phyloP scores from a whole-genome alignment of 2,797 vertebrate species.

The Botia almorhae region DNA sequence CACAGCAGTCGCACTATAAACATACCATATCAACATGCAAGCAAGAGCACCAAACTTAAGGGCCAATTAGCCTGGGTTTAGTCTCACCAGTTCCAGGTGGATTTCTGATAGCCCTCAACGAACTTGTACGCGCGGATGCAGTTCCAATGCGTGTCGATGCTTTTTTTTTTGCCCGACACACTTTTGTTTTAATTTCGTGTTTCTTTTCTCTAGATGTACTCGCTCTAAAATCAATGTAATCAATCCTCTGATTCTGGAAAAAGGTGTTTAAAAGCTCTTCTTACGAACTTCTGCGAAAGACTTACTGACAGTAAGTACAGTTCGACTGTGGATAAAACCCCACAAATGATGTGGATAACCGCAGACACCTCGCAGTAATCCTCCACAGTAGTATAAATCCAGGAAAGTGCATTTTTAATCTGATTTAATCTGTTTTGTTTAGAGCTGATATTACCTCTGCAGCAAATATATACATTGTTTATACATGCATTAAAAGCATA shows the following conservation, averaged over 20 bases:
- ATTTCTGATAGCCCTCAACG: slow-evolving; percentile 36
- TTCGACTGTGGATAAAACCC: background rate
- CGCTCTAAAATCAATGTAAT: slow-evolving; percentile 41
- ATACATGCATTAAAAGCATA: slow-evolving; percentile 21
- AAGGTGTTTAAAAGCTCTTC: slow-evolving; percentile 18
- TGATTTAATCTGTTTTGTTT: slow-evolving; percentile 32
- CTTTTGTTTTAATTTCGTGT: slow-evolving; percentile 44
- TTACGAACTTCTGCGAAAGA: background rate
- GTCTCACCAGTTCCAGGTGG: slow-evolving; percentile 38
- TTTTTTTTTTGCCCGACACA: slow-evolving; percentile 35
- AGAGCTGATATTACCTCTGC: slow-evolving; percentile 19
- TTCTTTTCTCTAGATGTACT: slow-evolving; percentile 27
- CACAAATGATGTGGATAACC: slow-evolving; percentile 15
- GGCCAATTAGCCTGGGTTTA: slow-evolving; percentile 60
- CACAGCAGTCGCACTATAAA: slow-evolving; percentile 8
- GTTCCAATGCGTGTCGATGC: slow-evolving; percentile 43
- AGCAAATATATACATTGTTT: slow-evolving; percentile 20
- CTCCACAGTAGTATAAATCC: slow-evolving; percentile 11
- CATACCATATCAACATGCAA: slow-evolving; percentile 3
- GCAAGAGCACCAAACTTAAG: slow-evolving; percentile 39
- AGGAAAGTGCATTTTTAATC: slow-evolving; percentile 42
- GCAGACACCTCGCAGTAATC: slow-evolving; percentile 7
- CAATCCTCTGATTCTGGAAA: slow-evolving; percentile 11
- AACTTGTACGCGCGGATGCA: slow-evolving; percentile 11
- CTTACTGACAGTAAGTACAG: background rate